Percentiles rank a stretch among this genome's conserved stretches.
These are phyloP conservation scores for Narcine bancroftii DNA, from an alignment of 2,113 vertebrate species.

Conservation along the genomic window DNA sequence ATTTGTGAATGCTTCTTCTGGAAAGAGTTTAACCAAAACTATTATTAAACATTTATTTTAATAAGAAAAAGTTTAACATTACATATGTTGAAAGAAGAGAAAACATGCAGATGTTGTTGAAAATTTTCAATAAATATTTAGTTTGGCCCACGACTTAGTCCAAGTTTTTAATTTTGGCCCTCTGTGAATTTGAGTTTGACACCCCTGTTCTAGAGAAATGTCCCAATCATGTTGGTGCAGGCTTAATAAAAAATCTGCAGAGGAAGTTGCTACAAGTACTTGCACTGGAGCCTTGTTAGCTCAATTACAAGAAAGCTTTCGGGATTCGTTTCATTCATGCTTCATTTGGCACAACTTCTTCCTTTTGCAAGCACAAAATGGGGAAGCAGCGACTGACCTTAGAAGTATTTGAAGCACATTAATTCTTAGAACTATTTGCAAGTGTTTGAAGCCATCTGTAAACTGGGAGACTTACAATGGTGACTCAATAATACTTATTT, in stretches of 20 bases:
- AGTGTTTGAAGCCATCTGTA: neutral
- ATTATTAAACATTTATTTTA: too few species aligned
- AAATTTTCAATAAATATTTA: too few species aligned
- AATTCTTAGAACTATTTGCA: neutral
- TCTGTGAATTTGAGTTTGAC: too few species aligned
- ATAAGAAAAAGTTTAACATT: too few species aligned
- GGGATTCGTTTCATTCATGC: neutral
- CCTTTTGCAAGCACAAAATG: neutral
- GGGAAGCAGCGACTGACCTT: neutral
- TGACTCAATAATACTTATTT: neutral
- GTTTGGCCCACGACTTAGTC: too few species aligned
- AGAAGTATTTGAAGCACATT: neutral
- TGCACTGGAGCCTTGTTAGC: neutral
- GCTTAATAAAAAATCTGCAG: neutral
- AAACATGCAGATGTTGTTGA: too few species aligned
- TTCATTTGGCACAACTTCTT: neutral
- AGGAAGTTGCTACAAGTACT: slow-evolving; percentile 5
- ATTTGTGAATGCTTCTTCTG: too few species aligned
- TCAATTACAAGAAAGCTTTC: neutral
- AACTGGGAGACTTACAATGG: neutral
- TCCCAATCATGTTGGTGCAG: neutral
- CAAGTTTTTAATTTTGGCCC: too few species aligned
- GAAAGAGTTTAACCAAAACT: too few species aligned
- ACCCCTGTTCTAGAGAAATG: too few species aligned
- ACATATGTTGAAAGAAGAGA: too few species aligned